A percentile compares a stretch with the other conserved stretches of the same genome.
These are phyloP conservation scores for Numida meleagris DNA, from an alignment of 2,113 vertebrate genomes.

Conservation along the genomic window DNA sequence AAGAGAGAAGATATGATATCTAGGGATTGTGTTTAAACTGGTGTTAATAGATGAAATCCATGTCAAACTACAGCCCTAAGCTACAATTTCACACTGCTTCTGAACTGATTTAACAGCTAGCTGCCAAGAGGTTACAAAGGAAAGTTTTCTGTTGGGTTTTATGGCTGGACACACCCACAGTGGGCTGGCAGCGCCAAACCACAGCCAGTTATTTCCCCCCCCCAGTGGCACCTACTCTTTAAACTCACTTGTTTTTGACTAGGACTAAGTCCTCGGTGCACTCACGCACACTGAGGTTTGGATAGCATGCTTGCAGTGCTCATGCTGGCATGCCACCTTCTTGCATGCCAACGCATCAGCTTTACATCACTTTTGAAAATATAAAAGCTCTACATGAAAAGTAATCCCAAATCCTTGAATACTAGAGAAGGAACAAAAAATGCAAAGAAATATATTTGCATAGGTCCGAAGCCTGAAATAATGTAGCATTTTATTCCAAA, in stretches of 20 bases:
- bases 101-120: constrained; percentile 26
- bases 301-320: neutral
- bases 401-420: neutral
- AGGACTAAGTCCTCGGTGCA: neutral
- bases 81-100: constrained; percentile 32
- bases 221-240: neutral
- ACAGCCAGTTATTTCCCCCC: neutral
- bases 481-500: neutral
- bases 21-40: constrained; percentile 38
- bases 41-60: constrained; percentile 20
- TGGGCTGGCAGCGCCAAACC: neutral
- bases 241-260: neutral
- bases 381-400: neutral
- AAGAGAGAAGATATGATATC: neutral
- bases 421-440: neutral
- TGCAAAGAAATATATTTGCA: neutral
- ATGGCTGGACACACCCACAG: neutral
- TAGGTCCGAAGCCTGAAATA: neutral
- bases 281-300: neutral
- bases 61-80: neutral
- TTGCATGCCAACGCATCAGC: neutral
- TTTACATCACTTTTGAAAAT: neutral
- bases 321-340: neutral
- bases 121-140: neutral
- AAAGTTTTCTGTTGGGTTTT: neutral